These are phyloP conservation scores for Pygmarrhopalites habei DNA, from an alignment of 1,140 invertebrate species.

Conservation along the genomic window DNA sequence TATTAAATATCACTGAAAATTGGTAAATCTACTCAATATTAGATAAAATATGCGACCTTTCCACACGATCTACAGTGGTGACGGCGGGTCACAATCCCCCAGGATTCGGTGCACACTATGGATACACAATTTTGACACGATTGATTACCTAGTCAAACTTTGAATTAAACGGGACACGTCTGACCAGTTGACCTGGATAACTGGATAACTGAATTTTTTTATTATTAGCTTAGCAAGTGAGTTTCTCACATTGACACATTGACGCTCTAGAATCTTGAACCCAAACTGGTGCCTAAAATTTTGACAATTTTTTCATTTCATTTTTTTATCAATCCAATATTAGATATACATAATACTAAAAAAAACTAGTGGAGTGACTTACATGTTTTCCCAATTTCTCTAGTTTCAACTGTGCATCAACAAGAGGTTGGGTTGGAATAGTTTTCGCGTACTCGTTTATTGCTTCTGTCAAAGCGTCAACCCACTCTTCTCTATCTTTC, in stretches of 20 bases:
- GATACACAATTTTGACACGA: too few relatives aligned
- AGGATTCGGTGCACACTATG: too few relatives aligned
- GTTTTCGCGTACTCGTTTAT: conserved; percentile 43
- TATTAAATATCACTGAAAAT: background rate
- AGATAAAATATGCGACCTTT: background rate
- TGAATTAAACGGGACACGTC: conserved; percentile 63
- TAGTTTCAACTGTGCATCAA: background rate
- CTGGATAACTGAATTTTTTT: too few relatives aligned
- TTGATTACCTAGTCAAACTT: too few relatives aligned
- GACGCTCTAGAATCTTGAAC: conserved; percentile 61
- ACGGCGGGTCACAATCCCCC: conserved; percentile 53
- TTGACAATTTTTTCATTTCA: background rate
- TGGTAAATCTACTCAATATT: background rate
- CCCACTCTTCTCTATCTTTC: conserved; percentile 60
- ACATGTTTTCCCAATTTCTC: background rate
- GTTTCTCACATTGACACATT: too few relatives aligned
- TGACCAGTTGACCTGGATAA: too few relatives aligned
- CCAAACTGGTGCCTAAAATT: conserved; percentile 54
- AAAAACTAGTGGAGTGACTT: too few relatives aligned
- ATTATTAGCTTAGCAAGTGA: too few relatives aligned
- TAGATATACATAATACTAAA: too few relatives aligned
- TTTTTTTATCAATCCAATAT: too few relatives aligned
- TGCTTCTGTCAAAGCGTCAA: conserved; percentile 55
- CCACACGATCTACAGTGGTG: conserved; percentile 71
- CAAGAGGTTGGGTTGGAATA: background rate